Evolutionary conservation across 2,888 invertebrate species (phyloP), one percentile per base, ranked within the genome.

Genomic region (Luffia ferchaultella): DNA sequence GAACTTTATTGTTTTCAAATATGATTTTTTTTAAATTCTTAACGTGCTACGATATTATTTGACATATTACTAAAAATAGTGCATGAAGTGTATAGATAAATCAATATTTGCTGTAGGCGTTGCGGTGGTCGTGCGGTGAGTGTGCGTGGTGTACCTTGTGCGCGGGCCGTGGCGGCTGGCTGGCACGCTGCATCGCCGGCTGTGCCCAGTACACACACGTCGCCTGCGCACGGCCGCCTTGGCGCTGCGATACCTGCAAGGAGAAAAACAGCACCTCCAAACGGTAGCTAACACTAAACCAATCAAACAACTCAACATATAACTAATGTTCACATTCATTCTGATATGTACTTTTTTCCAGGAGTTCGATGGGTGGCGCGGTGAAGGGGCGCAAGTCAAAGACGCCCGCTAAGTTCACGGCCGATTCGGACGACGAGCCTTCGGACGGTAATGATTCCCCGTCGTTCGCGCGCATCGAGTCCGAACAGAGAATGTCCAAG

Each of bases 401-500:
- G 62, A 58, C 45, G 41, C 52, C 50, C 12, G 18, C 40, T 16
- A 30, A 30, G 30, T 30, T 30, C 49, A 41, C 70, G 59, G 54
- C 65, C 56, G 65, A 68, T 57, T 71, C 72, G 5, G 67, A 67
- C 53, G 77, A 77, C 70, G 82, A 82, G 70, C 75, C 70, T 55
- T 77, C 79, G 61, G 85, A 84, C 69, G 85, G 85, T 84, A 85
- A 84, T 75, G 49, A 49, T 51, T 70, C 59, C 56, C 60, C 68
- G 58, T 46, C 50, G 63, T 67, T 54, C 55, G 42, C 57, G 52
- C 68, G 65, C 58, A 65, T 63, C 71, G 87, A 88, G 70, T 86
- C 89, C 76, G 92, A 92, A 74, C 85, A 80, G 71, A 87, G 87
- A 70, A 92, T 93, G 87, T 93, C 93, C 58, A 92, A 92, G 83